Conservation (phyloP, 1,140 invertebrate species). For the Hyles euphorbiae region DNA sequence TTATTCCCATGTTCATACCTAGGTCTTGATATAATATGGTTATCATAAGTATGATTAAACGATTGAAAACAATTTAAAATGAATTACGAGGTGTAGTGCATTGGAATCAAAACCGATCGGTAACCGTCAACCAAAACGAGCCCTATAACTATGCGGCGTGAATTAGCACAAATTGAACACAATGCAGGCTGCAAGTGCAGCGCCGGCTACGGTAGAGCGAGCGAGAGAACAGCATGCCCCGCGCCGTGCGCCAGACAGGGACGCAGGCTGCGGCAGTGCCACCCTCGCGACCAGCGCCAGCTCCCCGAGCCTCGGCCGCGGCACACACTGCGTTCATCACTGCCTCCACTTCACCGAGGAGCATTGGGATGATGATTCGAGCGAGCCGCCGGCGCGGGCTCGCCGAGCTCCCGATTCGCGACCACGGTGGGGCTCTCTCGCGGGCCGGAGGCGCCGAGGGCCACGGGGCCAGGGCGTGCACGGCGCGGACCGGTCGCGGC, state of each 20-base stretch:
- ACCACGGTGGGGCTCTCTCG: background rate
- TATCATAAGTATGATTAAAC: too few species aligned
- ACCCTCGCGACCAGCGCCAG: conserved; percentile 11
- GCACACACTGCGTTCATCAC: conserved; percentile 19
- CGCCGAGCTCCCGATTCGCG: conserved; percentile 6
- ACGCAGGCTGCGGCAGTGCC: conserved; percentile 46
- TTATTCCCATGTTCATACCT: too few species aligned
- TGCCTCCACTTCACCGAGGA: conserved; percentile 15
- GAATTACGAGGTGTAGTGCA: too few species aligned
- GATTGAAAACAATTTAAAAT: too few species aligned
- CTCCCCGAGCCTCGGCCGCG: conserved; percentile 4
- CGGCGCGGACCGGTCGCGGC: conserved; percentile 7
- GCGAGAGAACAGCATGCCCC: conserved; percentile 33
- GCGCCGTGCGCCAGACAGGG: conserved; percentile 14
- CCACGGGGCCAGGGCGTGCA: too few species aligned
- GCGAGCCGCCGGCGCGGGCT: conserved; percentile 11
- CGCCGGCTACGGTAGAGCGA: conserved; percentile 38
- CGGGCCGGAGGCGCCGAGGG: too few species aligned
- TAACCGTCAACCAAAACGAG: background rate
- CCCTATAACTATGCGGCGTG: background rate
- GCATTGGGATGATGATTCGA: conserved; percentile 24
- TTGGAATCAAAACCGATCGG: background rate
- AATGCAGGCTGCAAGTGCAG: conserved; percentile 61
- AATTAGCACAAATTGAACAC: conserved; percentile 38
- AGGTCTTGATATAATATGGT: too few species aligned